Evolutionary conservation across 2,797 vertebrate genomes (phyloP), one percentile per base, ranked within the genome.

Genomic region (Mallotus villosus): DNA sequence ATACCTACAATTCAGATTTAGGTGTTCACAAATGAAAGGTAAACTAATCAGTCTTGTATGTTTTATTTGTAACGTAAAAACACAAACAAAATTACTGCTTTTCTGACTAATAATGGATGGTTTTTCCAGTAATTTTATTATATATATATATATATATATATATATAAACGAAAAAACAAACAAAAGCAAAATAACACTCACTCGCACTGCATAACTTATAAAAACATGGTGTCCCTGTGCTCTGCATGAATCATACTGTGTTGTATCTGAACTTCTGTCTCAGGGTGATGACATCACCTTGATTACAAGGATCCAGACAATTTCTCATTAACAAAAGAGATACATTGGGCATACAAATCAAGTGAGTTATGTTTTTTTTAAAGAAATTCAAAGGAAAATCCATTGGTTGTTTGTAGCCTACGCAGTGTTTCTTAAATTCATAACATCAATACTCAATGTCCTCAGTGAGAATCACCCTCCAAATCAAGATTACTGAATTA

Each of bases 21-120:
- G 72, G 24, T 12, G 58, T 22, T 27, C 77, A 79, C 69, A 57
- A 41, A 65, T 68, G 68, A 60, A 76, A 76, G 63, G 78, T 70
- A 74, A 77, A 81, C 17, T 12, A 85, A 85, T 72, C 67, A 75
- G 88, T 88, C 70, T 82, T 87, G 85, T 94, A 93, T 84, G 71
- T 94, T 98, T 97, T 97, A 97, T 99, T 98, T 86, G 93, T 95
- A 94, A 95, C 97, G 96, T 96, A 97, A 94, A 97, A 98, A 98
- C 95, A 97, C 95, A 98, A 97, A 95, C 97, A 97, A 96, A 98
- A 96, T 97, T 95, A 96, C 95, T 95, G 94, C 94, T 94, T 97
- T 94, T 94, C 95, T 97, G 96, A 96, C 96, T 96, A 95, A 92
- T 96, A 97, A 97, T 95, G 95, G 94, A 97, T 95, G 96, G 94